Conservation (phyloP, 1,140 invertebrate species). For the Drosophila rhopaloa region DNA sequence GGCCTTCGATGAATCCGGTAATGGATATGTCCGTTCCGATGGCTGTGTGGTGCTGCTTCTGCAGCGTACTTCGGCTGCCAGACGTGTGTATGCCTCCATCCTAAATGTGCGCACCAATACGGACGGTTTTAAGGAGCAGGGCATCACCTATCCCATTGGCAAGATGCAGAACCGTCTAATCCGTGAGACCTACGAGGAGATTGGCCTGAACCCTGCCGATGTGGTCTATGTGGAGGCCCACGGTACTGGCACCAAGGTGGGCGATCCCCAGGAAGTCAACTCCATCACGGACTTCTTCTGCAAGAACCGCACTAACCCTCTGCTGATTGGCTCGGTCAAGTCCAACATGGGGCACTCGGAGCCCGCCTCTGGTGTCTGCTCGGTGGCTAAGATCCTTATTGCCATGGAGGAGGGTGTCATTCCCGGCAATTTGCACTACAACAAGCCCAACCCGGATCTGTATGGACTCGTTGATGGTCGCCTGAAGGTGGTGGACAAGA, state of each 20-base stretch:
- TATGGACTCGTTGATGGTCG: slow-evolving; percentile 93
- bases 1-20: slow-evolving; percentile 95
- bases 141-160: slow-evolving; percentile 96
- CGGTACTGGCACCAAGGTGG: slow-evolving; percentile 97
- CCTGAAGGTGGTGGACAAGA: slow-evolving; percentile 93
- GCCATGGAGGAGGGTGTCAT: slow-evolving; percentile 95
- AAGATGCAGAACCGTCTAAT: slow-evolving; percentile 94
- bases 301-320: slow-evolving; percentile 90
- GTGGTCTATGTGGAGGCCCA: slow-evolving; percentile 97
- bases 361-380: slow-evolving; percentile 95
- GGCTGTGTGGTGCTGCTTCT: slow-evolving; percentile 92
- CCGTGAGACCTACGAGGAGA: slow-evolving; percentile 93
- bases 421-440: slow-evolving; percentile 96
- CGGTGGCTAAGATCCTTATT: slow-evolving; percentile 95
- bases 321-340: slow-evolving; percentile 97
- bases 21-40: slow-evolving; percentile 97
- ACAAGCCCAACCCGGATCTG: slow-evolving; percentile 94
- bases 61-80: slow-evolving; percentile 91
- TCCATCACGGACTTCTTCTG: slow-evolving; percentile 97
- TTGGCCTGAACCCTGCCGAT: slow-evolving; percentile 91
- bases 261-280: slow-evolving; percentile 98
- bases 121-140: slow-evolving; percentile 94
- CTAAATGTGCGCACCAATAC: slow-evolving; percentile 94
- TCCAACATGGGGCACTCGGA: slow-evolving; percentile 99
- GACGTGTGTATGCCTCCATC: slow-evolving; percentile 93